Base-by-base conservation (phyloP, 2,113 vertebrate species). In the Forbesichthys papilliferus region DNA sequence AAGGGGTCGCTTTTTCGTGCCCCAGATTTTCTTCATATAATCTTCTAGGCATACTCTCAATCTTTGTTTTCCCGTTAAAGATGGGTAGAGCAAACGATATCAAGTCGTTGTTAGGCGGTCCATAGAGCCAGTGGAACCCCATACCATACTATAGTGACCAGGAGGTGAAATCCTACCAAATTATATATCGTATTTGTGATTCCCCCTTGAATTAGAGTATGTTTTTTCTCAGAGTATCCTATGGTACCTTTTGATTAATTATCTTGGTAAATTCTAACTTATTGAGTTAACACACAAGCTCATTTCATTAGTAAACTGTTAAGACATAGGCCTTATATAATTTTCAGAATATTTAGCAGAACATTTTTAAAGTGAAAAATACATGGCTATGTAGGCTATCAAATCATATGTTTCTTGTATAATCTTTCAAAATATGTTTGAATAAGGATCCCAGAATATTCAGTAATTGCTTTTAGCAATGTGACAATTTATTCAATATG, bases 11-110 rank as follows among this genome's bases (percentile, higher is more conserved):
- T 74, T 75, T 63, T 66, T 59, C 64, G 64, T 83, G 87, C 73
- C 83, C 87, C 83, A 86, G 68, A 27, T 86, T 88, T 87, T 82
- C 76, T 65, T 20, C 61, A 49, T 18, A 52, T 78, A 20, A 20
- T 27, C 27, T 27, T 59, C 83, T 51, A 77, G 75, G 75, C 77
- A 73, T 81, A 79, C 85, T 88, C 79, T 82, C 65, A 33, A 71
- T 64, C 81, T 89, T 87, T 88, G 79, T 88, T 87, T 87, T 77
- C 64, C 65, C 51, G 78, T 68, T 67, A 79, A 77, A 63, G 71
- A 64, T 68, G 49, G 4, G 74, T 74, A 49, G 81, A 63, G 81
- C 77, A 57, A 65, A 48, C 66, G 66, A 61, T 20, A 71, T 56
- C 74, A 10, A 9, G 16, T n/a, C 61, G 33, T n/a, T 14, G 13